Conservation (phyloP, 2,113 vertebrate species). For the Campylorhamphus procurvoides region DNA sequence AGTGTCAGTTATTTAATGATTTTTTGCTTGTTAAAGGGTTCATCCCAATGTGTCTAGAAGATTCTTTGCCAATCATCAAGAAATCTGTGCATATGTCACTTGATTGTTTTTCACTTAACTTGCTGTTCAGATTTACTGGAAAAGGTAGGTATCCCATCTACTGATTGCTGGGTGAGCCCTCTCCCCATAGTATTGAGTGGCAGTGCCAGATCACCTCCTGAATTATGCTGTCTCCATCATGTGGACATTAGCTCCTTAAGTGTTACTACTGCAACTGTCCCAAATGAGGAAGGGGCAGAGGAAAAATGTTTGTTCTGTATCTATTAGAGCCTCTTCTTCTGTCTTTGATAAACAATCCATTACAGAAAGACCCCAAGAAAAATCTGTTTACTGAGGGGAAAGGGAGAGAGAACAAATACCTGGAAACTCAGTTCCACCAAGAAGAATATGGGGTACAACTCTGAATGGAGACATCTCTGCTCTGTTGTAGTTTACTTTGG, state of each 20-base stretch:
- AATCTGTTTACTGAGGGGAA: not conserved
- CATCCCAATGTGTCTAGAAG: not conserved
- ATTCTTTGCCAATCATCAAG: not conserved
- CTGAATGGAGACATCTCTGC: not conserved
- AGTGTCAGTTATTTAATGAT: not conserved
- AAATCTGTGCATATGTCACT: not conserved
- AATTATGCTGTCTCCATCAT: not conserved
- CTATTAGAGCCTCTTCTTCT: not conserved
- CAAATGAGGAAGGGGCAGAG: not conserved
- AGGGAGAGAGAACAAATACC: not conserved
- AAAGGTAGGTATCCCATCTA: conserved; percentile 59
- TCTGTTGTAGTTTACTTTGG: not conserved
- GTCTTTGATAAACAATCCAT: not conserved
- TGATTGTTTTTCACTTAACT: conserved; percentile 36
- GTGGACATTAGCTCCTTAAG: not conserved
- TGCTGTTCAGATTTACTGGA: conserved; percentile 74
- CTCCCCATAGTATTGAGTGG: not conserved
- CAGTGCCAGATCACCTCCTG: not conserved
- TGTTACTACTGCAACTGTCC: not conserved
- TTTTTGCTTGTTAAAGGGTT: not conserved
- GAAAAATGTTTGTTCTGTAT: not conserved
- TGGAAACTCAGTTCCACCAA: not conserved
- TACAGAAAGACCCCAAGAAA: not conserved
- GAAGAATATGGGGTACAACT: not conserved
- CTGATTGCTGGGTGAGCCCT: not conserved